phyloP scores from a whole-genome alignment of 30 jellyfish, hydroid and myxozoan genomes.

The Nemopilema nomurai region DNA sequence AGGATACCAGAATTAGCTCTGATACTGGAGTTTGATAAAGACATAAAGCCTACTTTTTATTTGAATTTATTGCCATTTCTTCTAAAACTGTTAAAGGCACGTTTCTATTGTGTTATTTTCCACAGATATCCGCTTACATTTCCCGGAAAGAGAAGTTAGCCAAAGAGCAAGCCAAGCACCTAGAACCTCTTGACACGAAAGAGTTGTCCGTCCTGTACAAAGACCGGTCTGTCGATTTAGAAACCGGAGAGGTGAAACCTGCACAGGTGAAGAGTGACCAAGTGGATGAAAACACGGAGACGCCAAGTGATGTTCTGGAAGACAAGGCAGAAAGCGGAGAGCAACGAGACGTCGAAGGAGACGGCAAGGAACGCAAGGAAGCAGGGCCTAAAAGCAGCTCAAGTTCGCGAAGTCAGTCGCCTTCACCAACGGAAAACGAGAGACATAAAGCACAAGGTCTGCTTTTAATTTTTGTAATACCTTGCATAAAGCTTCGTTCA shows the following conservation, averaged over 20 bases:
- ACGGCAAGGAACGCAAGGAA: neutral
- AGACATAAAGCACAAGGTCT: too few relatives aligned
- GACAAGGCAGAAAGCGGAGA: neutral
- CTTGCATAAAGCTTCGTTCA: too few relatives aligned
- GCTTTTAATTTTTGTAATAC: too few relatives aligned
- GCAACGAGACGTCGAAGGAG: neutral
- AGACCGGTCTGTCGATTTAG: conserved; percentile 46
- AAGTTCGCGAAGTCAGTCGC: neutral
- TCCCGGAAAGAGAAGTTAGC: conserved; percentile 15
- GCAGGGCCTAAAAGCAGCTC: neutral
- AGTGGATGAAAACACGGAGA: neutral
- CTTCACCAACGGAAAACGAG: neutral
- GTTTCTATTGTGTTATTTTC: neutral
- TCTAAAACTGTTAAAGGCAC: neutral
- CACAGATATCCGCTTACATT: conserved; percentile 45
- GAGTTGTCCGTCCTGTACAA: conserved; percentile 33
- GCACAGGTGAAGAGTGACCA: neutral
- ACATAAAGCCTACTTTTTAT: too few relatives aligned
- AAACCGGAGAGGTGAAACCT: conserved; percentile 38
- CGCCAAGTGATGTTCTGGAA: neutral
- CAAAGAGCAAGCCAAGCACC: conserved; percentile 1
- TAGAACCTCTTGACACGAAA: neutral
- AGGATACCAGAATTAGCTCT: too few relatives aligned
- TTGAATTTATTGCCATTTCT: too few relatives aligned
- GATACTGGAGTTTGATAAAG: too few relatives aligned